phyloP scores from a whole-genome alignment of 2,888 invertebrate species.

The Argyra leucocephala region DNA sequence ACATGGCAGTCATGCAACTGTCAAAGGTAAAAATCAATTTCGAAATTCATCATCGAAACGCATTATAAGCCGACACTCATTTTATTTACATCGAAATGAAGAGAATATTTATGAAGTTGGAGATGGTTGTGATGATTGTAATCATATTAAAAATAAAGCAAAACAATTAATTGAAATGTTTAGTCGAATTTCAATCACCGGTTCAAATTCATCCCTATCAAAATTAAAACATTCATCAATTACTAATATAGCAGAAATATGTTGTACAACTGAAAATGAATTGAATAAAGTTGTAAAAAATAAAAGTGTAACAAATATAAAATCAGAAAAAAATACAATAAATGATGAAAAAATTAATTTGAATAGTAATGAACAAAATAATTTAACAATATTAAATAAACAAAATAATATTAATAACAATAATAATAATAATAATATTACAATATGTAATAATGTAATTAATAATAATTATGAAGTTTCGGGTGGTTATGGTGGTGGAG shows the following conservation, averaged over 20 bases:
- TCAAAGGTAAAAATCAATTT: slow-evolving; percentile 9
- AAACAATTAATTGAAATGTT: slow-evolving; percentile 21
- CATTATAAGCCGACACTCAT: slow-evolving; percentile 19
- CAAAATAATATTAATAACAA: slow-evolving; percentile 7
- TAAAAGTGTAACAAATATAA: not conserved
- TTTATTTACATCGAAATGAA: slow-evolving; percentile 22
- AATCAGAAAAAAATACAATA: not conserved
- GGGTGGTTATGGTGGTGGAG: too few relatives aligned
- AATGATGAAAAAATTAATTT: slow-evolving; percentile 11
- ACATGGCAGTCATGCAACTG: too few relatives aligned
- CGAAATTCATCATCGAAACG: slow-evolving; percentile 14
- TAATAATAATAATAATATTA: not conserved
- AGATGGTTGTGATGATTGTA: slow-evolving; percentile 20
- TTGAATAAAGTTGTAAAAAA: not conserved
- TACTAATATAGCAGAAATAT: not conserved
- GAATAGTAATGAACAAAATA: slow-evolving; percentile 9
- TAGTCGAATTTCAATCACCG: slow-evolving; percentile 8
- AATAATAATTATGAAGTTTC: not conserved
- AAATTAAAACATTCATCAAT: slow-evolving; percentile 9
- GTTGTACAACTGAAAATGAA: not conserved
- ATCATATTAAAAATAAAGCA: slow-evolving; percentile 20
- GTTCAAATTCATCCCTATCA: slow-evolving; percentile 9
- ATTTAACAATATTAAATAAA: slow-evolving; percentile 7
- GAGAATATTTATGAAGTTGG: slow-evolving; percentile 17
- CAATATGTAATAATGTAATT: not conserved